Evolutionary conservation across 2,113 vertebrate genomes (phyloP), one percentile per base, ranked within the genome.

Genomic region (Arenaria interpres): DNA sequence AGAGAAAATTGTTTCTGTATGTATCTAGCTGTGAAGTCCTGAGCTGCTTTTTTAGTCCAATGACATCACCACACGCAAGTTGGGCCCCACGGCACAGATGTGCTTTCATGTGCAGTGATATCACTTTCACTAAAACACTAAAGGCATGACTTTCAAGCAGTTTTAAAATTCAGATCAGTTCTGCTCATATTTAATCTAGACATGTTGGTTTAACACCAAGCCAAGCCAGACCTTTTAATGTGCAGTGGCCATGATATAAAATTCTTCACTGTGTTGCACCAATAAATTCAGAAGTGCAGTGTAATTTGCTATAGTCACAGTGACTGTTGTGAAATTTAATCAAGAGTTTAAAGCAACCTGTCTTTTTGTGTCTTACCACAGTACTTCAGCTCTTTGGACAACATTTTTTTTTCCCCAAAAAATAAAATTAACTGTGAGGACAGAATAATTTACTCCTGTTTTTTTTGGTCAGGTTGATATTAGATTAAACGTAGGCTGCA

Each of bases 201-300:
- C 96, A 97, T 98, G 97, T 98, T 98, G 96, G 96, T 98, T 98
- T 98, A 98, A 98, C 98, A 97, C 94, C 97, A 98, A 97, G 97
- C 97, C 98, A 98, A 96, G 96, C 84, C 95, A 98, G 98, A 98
- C 98, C 97, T 98, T 97, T 98, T 95, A 98, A 98, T 97, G 98
- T 97, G 98, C 98, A 98, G 90, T 97, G 96, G 87, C 96, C 97
- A 89, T 95, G 94, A 97, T 97, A 98, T 98, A 98, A 98, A 98
- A 97, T 98, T 97, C 91, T 97, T 97, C 96, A 89, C 92, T 5
- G 66, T 93, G 95, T 98, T 98, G 94, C 93, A 96, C 96, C 96
- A 97, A 97, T 98, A 98, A 98, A 98, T 98, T 97, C 96, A 97
- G 91, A 96, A 97, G 80, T 64, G 48, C 85, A 81, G 51, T 69